phyloP scores from a whole-genome alignment of 2,113 vertebrate genomes.

The Bos javanicus region DNA sequence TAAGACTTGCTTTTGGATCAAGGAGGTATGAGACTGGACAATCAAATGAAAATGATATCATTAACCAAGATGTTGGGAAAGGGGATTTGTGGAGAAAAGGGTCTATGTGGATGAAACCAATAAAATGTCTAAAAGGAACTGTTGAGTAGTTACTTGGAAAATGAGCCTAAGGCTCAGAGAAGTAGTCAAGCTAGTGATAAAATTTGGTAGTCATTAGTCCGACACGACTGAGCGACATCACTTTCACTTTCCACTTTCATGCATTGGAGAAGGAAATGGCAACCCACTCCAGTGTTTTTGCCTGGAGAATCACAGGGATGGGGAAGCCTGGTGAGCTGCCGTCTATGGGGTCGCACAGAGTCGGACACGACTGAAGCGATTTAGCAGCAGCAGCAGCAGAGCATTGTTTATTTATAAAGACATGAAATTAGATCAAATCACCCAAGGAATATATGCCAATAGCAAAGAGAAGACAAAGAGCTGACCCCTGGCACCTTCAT shows the following conservation, averaged over 20 bases:
- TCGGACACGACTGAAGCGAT: rapidly evolving
- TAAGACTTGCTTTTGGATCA: background rate
- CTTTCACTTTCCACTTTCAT: no score
- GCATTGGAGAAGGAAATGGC: no score
- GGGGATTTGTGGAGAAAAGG: background rate
- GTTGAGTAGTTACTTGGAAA: background rate
- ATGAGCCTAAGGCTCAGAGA: background rate
- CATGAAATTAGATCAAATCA: background rate
- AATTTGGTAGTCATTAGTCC: background rate
- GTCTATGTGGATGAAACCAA: background rate
- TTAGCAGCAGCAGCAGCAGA: no score
- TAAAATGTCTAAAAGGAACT: background rate
- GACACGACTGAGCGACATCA: no score
- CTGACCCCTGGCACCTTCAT: background rate
- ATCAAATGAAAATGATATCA: background rate
- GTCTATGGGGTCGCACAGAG: no score
- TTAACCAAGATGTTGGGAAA: background rate
- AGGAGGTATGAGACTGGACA: background rate
- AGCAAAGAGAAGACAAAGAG: background rate
- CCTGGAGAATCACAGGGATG: rapidly evolving
- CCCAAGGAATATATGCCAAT: background rate
- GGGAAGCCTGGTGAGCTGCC: no score
- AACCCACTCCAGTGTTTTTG: no score
- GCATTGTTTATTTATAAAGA: background rate
- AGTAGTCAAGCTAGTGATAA: background rate